Percentiles rank a stretch among this genome's conserved stretches.
These are phyloP conservation scores for Ephestia elutella DNA, from an alignment of 1,140 invertebrate species.

Conservation along the genomic window DNA sequence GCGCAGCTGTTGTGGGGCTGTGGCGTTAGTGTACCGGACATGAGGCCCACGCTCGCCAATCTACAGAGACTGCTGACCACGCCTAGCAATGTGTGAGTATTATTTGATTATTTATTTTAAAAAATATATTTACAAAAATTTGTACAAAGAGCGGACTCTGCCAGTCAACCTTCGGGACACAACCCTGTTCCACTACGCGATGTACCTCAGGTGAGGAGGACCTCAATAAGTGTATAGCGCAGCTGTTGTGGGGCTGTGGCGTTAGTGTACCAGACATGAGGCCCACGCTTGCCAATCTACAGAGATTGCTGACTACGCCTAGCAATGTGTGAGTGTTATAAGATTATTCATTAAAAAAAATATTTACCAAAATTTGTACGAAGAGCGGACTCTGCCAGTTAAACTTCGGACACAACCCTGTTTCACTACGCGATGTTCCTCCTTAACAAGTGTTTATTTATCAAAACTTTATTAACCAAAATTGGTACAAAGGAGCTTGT, in stretches of 20 bases:
- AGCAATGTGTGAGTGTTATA: constrained; percentile 41
- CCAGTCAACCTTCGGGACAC: no score
- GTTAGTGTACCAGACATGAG: constrained; percentile 53
- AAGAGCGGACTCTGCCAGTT: no score
- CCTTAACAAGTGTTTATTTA: no score
- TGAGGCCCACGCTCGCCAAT: constrained; percentile 62
- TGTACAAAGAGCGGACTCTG: no score
- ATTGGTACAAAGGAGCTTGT: no score
- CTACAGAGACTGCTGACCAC: constrained; percentile 47
- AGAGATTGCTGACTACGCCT: constrained; percentile 45
- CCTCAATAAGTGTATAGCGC: constrained; percentile 67
- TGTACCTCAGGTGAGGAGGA: no score
- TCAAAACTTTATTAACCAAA: no score
- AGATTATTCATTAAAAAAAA: constrained; percentile 1
- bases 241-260: constrained; percentile 54
- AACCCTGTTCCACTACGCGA: constrained; percentile 61
- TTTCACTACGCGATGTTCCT: no score
- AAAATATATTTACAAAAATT: no score
- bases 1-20: constrained; percentile 60
- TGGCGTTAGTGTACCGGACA: constrained; percentile 46
- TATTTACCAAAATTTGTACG: no score
- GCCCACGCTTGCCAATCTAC: constrained; percentile 59
- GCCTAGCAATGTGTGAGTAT: constrained; percentile 45
- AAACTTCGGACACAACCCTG: no score
- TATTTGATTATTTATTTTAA: no score